phyloP scores from a whole-genome alignment of 2,113 vertebrate genomes.

The Epinephelus fuscoguttatus region DNA sequence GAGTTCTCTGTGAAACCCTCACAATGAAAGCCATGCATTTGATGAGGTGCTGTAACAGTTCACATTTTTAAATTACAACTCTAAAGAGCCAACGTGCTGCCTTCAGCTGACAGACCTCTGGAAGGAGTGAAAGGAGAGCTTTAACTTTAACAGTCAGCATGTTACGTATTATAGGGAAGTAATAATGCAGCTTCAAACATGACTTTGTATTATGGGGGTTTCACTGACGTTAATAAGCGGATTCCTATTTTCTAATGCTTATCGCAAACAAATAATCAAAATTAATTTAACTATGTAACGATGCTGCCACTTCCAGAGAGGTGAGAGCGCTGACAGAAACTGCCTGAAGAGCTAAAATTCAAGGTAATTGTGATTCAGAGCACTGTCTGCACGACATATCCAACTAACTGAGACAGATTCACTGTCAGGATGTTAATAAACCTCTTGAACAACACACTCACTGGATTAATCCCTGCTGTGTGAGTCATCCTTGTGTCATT shows the following conservation, averaged over 20 bases:
- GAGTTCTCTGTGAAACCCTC: background rate
- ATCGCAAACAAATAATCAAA: background rate
- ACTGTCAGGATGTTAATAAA: conserved; percentile 29
- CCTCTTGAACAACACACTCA: background rate
- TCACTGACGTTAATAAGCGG: background rate
- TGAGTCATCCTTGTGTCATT: conserved; percentile 20
- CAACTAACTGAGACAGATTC: conserved; percentile 12
- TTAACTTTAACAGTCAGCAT: background rate
- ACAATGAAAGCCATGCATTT: conserved; percentile 2
- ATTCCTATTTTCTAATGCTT: background rate
- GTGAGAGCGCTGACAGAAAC: background rate
- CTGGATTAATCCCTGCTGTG: background rate
- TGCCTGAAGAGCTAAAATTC: background rate
- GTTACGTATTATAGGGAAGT: background rate
- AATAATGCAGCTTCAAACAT: background rate
- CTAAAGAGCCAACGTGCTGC: background rate
- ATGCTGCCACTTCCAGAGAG: background rate
- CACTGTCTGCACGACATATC: conserved; percentile 5
- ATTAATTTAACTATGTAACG: background rate
- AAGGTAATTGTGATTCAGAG: conserved; percentile 1
- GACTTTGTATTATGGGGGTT: background rate
- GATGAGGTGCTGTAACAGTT: background rate
- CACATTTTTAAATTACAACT: background rate
- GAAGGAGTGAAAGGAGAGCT: background rate
- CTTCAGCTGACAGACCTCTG: background rate